A percentile compares a stretch with the other conserved stretches of the same genome.
These are phyloP conservation scores for Drosophila repleta DNA, from an alignment of 1,140 invertebrate species.

Conservation along the genomic window DNA sequence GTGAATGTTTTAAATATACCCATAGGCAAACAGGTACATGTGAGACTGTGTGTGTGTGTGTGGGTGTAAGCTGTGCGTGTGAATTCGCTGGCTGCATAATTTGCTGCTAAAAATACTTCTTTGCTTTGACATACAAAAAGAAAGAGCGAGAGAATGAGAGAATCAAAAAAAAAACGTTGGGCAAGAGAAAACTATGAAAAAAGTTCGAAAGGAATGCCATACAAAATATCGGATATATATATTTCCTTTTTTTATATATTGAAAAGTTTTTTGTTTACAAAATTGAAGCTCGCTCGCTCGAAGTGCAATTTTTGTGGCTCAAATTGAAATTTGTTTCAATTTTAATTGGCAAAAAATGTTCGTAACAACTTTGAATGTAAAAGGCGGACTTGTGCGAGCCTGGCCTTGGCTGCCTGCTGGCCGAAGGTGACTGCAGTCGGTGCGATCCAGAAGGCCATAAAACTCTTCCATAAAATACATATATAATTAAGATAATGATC, in stretches of 20 bases:
- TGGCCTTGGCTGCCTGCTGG: too few relatives aligned
- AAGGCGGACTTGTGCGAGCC: too few relatives aligned
- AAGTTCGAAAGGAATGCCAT: constrained; percentile 5
- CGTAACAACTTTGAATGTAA: too few relatives aligned
- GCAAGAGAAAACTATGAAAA: not conserved
- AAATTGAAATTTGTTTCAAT: not conserved
- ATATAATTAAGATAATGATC: too few relatives aligned
- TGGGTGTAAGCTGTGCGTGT: constrained; percentile 29
- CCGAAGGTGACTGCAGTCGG: not conserved
- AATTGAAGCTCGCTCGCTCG: too few relatives aligned
- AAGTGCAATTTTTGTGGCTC: not conserved
- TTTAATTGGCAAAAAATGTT: not conserved
- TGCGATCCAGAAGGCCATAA: not conserved
- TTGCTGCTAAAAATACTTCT: constrained; percentile 76
- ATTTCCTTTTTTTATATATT: not conserved
- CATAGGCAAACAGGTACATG: constrained; percentile 17
- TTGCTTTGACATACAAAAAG: constrained; percentile 42
- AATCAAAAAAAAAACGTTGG: constrained; percentile 15
- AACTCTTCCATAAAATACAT: not conserved
- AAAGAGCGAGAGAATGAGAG: constrained; percentile 16
- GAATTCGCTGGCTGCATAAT: constrained; percentile 55
- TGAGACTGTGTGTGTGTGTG: constrained; percentile 22
- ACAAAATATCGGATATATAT: not conserved
- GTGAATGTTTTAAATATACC: constrained; percentile 24
- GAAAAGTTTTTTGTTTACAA: too few relatives aligned